phyloP scores from a whole-genome alignment of 2,888 invertebrate genomes.

The Macaria liturata region DNA sequence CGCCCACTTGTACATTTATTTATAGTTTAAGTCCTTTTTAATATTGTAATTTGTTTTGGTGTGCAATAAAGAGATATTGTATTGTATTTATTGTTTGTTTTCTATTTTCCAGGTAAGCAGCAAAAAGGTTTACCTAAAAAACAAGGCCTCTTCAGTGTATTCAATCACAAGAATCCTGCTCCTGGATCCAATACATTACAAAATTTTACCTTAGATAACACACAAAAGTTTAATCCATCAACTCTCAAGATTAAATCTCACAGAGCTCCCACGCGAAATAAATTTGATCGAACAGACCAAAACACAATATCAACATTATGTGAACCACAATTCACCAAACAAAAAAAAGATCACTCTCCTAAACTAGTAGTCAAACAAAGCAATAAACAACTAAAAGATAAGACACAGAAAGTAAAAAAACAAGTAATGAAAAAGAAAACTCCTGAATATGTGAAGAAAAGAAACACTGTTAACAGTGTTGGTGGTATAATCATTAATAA shows the following conservation, averaged over 20 bases:
- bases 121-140: conserved; percentile 10
- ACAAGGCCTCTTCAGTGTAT: conserved; percentile 13
- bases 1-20: too few species aligned
- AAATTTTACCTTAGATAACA: conserved; percentile 23
- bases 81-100: too few species aligned
- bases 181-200: conserved; percentile 5
- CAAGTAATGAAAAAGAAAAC: conserved; percentile 16
- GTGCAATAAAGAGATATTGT: too few species aligned
- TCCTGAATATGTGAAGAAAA: conserved; percentile 7
- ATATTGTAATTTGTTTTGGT: too few species aligned
- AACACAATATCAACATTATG: too few species aligned
- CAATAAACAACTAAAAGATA: background rate
- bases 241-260: conserved; percentile 41
- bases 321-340: too few species aligned
- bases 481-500: too few species aligned
- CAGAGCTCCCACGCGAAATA: conserved; percentile 34
- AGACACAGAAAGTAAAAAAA: conserved; percentile 20
- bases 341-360: too few species aligned
- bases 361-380: too few species aligned
- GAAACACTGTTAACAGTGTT: background rate
- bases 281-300: conserved; percentile 7
- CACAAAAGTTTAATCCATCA: conserved; percentile 35
- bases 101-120: conserved; percentile 17
- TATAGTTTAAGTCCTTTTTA: too few species aligned
- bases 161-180: conserved; percentile 26